A percentile compares a stretch with the other conserved stretches of the same genome.
Conservation (phyloP, 2,113 vertebrate genomes). For the Saimiri boliviensis region DNA sequence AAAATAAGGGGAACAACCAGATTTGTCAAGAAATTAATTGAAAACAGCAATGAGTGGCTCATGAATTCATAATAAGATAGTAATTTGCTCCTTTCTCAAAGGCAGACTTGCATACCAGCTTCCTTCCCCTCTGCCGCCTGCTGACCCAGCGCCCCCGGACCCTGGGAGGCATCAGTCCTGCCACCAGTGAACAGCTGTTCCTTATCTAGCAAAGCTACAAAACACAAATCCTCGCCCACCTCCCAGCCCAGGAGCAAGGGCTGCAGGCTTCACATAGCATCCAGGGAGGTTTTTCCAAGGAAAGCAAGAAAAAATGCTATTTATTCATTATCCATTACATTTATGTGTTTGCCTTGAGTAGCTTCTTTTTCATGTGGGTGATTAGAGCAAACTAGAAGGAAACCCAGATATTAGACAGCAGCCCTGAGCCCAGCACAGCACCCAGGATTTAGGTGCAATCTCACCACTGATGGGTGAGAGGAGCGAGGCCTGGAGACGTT, state of each 20-base stretch:
- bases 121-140: neutral
- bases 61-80: neutral
- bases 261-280: too few relatives aligned
- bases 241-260: neutral
- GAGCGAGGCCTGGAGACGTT: accelerated
- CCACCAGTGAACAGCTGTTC: neutral
- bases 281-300: neutral
- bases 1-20: constrained; percentile 42
- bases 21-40: constrained; percentile 68
- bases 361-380: neutral
- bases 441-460: neutral
- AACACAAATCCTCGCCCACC: neutral
- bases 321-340: neutral
- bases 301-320: neutral
- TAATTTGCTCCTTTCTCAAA: constrained; percentile 36
- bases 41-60: constrained; percentile 64
- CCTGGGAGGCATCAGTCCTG: neutral
- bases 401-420: neutral
- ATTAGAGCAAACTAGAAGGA: neutral
- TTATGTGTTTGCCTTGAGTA: neutral
- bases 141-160: neutral
- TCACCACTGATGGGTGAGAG: neutral
- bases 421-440: neutral
- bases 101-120: neutral
- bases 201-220: neutral